Conservation (phyloP, 2,113 vertebrate species). For the Laterallus jamaicensis region DNA sequence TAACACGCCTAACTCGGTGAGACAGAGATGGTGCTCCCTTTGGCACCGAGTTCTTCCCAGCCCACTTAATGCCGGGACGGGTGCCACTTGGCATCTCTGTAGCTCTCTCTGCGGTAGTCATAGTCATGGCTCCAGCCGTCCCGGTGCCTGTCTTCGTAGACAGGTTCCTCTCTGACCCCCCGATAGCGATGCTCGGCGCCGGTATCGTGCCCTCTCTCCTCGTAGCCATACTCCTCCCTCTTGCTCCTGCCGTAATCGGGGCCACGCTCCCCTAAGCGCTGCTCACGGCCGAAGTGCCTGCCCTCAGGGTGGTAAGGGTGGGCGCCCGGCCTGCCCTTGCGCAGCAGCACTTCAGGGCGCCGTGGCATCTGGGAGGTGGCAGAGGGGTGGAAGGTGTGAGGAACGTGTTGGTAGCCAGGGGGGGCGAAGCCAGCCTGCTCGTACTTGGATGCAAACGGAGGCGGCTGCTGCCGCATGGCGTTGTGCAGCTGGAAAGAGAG, state of each 20-base stretch:
- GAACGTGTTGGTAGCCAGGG: slow-evolving; percentile 15
- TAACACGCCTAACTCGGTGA: neutral
- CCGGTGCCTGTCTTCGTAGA: slow-evolving; percentile 73
- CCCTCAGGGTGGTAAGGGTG: slow-evolving; percentile 70
- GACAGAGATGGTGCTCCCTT: neutral
- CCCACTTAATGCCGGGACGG: slow-evolving; percentile 45
- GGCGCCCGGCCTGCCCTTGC: slow-evolving; percentile 66
- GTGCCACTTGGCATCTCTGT: slow-evolving; percentile 80
- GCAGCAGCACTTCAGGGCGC: slow-evolving; percentile 68
- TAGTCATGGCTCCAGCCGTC: slow-evolving; percentile 77
- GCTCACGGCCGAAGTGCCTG: slow-evolving; percentile 70
- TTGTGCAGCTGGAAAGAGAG: slow-evolving; percentile 78
- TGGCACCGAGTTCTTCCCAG: neutral
- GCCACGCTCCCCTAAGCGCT: slow-evolving; percentile 20
- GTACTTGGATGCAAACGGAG: slow-evolving; percentile 67
- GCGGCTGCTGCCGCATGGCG: slow-evolving; percentile 71
- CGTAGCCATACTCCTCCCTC: slow-evolving; percentile 67
- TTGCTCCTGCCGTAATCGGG: slow-evolving; percentile 64
- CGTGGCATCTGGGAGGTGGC: slow-evolving; percentile 30
- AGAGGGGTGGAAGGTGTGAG: neutral
- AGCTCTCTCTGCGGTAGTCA: slow-evolving; percentile 67
- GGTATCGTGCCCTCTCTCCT: slow-evolving; percentile 63
- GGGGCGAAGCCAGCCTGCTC: slow-evolving; percentile 52
- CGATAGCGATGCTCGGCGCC: slow-evolving; percentile 75
- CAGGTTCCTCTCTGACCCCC: slow-evolving; percentile 69